Base-by-base conservation (phyloP, 1,140 invertebrate genomes). In the Liolophura sinensis region DNA sequence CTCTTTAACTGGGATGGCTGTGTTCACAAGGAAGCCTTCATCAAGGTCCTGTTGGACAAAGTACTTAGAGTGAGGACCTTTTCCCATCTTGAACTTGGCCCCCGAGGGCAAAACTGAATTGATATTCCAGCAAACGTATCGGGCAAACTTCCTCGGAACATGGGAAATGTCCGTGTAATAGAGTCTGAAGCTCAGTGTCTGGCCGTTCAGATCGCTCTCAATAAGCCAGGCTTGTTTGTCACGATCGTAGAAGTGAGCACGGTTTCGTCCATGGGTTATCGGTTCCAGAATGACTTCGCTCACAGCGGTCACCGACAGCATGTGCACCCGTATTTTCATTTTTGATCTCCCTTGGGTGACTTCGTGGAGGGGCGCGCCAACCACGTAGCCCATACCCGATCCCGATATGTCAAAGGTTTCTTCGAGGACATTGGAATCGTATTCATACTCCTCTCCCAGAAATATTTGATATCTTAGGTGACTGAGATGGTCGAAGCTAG, bases 101-200 rank as follows among this genome's bases (percentile, higher is more conserved):
- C 68, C 70, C 18, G 68, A 67, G 14, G 81, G 75, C 62, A 85
- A 52, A 52, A 84, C 57, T 87, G 31, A 40, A 40, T 88, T 60
- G 69, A 82, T 66, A 78, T 79, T 91, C 91, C 92, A 94, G 71
- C 90, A 90, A 0, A 94, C 91, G 78, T 92, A 93, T 68, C 91
- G 81, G 1, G 83, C 69, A 83, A 93, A 92, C 79, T 93, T 93
- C 47, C 92, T 85, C 0, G 93, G 93, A 18, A 95, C 92, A 74
- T 93, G 92, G 73, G 92, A 91, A 22, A 94, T 90, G 76, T 94
- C 92, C 61, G 92, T 92, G 85, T 92, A 94, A 66, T 93, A 90
- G 79, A 95, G 88, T 60, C 91, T 89, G 18, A 95, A 78, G 1
- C 71, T 62, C 16, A 83, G 62, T 49, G 89, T 91, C 69, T 93